Conservation (phyloP, 2,113 vertebrate species). For the Pitta sordida region DNA sequence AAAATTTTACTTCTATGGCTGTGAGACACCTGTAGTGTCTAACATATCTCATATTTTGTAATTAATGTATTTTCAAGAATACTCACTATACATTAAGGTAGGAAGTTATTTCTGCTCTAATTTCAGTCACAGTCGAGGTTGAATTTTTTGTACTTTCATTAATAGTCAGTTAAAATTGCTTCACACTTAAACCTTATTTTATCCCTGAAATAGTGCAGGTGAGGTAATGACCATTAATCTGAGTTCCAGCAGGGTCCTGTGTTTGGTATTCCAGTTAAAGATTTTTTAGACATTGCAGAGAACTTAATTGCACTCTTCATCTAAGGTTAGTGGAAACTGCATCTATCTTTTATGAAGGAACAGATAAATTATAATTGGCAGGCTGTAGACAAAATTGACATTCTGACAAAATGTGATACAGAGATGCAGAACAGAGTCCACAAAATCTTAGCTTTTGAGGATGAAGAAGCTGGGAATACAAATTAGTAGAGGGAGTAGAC, state of each 20-base stretch:
- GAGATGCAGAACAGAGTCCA: not conserved
- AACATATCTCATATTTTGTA: not conserved
- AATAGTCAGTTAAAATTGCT: not conserved
- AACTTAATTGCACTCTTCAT: not conserved
- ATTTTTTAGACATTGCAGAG: not conserved
- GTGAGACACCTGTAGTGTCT: not conserved
- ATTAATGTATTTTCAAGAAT: not conserved
- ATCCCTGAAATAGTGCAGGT: not conserved
- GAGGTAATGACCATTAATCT: not conserved
- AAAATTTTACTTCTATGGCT: not conserved
- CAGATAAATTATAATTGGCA: not conserved
- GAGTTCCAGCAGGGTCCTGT: not conserved
- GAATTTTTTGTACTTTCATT: not conserved
- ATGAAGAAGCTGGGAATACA: not conserved
- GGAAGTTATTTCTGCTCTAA: not conserved
- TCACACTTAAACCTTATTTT: not conserved
- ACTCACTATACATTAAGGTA: not conserved
- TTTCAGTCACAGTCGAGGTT: not conserved
- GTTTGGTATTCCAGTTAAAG: not conserved
- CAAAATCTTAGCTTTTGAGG: not conserved
- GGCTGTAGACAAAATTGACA: not conserved
- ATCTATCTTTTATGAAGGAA: conserved; percentile 6
- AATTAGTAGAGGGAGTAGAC: not conserved
- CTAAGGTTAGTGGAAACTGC: not conserved
- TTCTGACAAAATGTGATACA: not conserved